phyloP scores from a whole-genome alignment of 2,888 invertebrate genomes.

The Melinopterus prodromus region DNA sequence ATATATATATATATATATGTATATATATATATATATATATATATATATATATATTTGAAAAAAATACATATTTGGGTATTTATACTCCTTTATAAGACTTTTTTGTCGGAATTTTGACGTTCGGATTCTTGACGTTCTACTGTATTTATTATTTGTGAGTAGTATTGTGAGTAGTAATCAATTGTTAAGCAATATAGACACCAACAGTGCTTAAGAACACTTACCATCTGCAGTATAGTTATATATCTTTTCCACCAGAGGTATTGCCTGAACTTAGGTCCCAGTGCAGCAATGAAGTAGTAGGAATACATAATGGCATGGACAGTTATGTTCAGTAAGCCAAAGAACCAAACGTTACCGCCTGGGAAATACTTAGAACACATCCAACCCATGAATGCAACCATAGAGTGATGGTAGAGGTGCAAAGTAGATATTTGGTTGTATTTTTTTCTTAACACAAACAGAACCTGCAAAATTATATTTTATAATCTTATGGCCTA shows the following conservation, averaged over 20 bases:
- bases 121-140: too few species aligned
- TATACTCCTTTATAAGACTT: too few species aligned
- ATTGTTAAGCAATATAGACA: too few species aligned
- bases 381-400: slow-evolving; percentile 66
- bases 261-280: slow-evolving; percentile 86
- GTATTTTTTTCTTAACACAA: slow-evolving; percentile 73
- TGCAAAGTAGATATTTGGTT: slow-evolving; percentile 74
- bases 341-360: slow-evolving; percentile 83
- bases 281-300: slow-evolving; percentile 88
- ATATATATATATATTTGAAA: too few species aligned
- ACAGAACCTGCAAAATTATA: slow-evolving; percentile 66
- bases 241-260: slow-evolving; percentile 96
- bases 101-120: too few species aligned
- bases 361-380: slow-evolving; percentile 65
- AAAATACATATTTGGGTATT: too few species aligned
- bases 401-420: slow-evolving; percentile 71
- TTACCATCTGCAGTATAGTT: slow-evolving; percentile 89
- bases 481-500: too few species aligned
- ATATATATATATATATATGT: too few species aligned
- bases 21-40: too few species aligned
- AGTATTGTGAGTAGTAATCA: too few species aligned
- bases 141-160: too few species aligned
- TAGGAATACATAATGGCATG: slow-evolving; percentile 96
- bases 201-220: not conserved
- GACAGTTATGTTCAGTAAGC: slow-evolving; percentile 91